Evolutionary conservation across 2,113 vertebrate species (phyloP), one percentile per base, ranked within the genome.

Genomic region (Eptatretus burgeri): DNA sequence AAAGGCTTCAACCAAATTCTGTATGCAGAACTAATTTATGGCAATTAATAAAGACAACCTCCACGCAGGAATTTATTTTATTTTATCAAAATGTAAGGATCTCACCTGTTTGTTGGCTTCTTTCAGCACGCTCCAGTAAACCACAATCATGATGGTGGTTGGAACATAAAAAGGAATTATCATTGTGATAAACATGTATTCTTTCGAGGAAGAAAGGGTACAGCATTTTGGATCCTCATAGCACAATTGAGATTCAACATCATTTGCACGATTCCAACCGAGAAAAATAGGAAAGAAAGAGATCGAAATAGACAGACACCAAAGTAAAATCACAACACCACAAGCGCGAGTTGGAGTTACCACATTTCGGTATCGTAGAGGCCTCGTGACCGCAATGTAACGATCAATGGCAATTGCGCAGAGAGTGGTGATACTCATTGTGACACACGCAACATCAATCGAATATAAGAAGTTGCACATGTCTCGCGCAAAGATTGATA

Each of bases 391-490:
- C 75, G 91, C 91, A 67, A 95, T 78, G 74, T 94, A 98, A 70
- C 91, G 76, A 80, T 98, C 91, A 64, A 98, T 82, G 68, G 91
- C 87, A 62, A 98, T n/a, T n/a, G n/a, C n/a, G n/a, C n/a, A n/a
- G n/a, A n/a, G n/a, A n/a, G n/a, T n/a, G n/a, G n/a, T n/a, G n/a
- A n/a, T n/a, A n/a, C n/a, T n/a, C n/a, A n/a, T n/a, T n/a, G n/a
- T n/a, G n/a, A n/a, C n/a, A n/a, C 91, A 98, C 41, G 94, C 78
- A 16, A 98, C 87, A 10, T 98, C 91, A 74, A 87, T 70, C 1
- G 91, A 91, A 51, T 83, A 93, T 88, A 88, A 98, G 68, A 94
- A 81, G 72, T 95, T 88, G 66, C 91, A 98, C 68, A 95, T 81
- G 69, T 87, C 83, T n/a, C 82, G 82, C 62, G 88, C 89, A 70